Evolutionary conservation across 2,888 invertebrate species (phyloP).

Genomic region (Eupithecia vulgata): DNA sequence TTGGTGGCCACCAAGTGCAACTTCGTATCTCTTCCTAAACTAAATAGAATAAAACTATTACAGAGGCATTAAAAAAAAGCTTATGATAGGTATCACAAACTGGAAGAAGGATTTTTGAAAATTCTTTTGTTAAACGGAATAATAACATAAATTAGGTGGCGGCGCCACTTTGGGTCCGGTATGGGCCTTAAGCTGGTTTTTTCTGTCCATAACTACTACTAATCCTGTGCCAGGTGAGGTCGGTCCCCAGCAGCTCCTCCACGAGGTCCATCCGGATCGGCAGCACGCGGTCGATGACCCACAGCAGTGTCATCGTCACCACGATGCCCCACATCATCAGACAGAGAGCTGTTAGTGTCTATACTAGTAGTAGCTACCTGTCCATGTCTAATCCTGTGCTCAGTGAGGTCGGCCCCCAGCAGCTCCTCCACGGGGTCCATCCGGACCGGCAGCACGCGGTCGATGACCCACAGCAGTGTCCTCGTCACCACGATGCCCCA

Average conservation of each 20-base stretch:
- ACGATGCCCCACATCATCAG: constrained; percentile 89
- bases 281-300: constrained; percentile 90
- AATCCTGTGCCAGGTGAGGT: constrained; percentile 93
- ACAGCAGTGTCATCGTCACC: constrained; percentile 89
- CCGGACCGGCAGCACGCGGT: constrained; percentile 91
- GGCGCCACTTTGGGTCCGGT: too few relatives aligned
- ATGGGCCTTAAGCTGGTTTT: too few relatives aligned
- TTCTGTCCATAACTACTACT: constrained; percentile 88
- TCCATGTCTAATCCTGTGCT: constrained; percentile 91
- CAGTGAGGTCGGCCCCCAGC: constrained; percentile 94
- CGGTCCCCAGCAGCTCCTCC: constrained; percentile 94
- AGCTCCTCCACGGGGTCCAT: constrained; percentile 94
- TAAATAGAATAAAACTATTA: too few relatives aligned
- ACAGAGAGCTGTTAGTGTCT: constrained; percentile 88
- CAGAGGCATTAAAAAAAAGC: too few relatives aligned
- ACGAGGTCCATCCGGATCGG: constrained; percentile 94
- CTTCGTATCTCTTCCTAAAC: too few relatives aligned
- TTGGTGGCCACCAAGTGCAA: too few relatives aligned
- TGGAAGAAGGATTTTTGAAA: too few relatives aligned
- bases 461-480: constrained; percentile 89
- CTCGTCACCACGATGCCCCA: constrained; percentile 92
- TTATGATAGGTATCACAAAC: too few relatives aligned
- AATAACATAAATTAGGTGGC: too few relatives aligned
- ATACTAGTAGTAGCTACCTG: constrained; percentile 91
- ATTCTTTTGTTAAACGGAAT: too few relatives aligned